Conservation (phyloP, 2,888 invertebrate genomes). For the Pristionchus arcanus region DNA sequence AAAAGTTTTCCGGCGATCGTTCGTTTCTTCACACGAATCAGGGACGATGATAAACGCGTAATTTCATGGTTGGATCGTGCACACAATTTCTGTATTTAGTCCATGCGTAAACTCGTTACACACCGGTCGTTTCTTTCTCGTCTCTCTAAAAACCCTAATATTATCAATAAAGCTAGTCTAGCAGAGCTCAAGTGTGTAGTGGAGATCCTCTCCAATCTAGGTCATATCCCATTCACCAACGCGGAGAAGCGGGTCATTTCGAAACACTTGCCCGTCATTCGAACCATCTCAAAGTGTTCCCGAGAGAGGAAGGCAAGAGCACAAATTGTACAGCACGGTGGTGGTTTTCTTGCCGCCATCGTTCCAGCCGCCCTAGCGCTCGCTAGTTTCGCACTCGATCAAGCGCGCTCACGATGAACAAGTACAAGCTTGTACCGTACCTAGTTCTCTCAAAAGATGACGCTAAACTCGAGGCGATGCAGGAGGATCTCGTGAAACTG, state of each 20-base stretch:
- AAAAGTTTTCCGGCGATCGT: background rate
- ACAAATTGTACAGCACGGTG: slow-evolving; percentile 3
- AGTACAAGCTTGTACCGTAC: slow-evolving; percentile 10
- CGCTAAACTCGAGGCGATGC: background rate
- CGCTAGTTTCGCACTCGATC: too few relatives aligned
- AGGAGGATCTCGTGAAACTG: background rate
- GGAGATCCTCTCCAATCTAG: background rate
- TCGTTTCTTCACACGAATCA: background rate
- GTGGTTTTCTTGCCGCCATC: background rate
- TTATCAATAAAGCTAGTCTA: background rate
- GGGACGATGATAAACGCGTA: background rate
- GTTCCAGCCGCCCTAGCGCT: slow-evolving; percentile 22
- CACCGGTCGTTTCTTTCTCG: slow-evolving; percentile 24
- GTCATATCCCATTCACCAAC: background rate
- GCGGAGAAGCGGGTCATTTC: background rate
- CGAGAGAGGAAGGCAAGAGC: background rate
- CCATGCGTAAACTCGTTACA: too few relatives aligned
- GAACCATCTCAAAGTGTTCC: background rate
- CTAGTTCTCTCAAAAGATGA: slow-evolving; percentile 19
- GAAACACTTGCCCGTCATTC: background rate
- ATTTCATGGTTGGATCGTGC: too few relatives aligned
- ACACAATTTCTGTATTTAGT: too few relatives aligned
- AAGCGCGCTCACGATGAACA: background rate
- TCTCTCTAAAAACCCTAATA: background rate
- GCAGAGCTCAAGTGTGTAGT: background rate